A percentile compares a stretch with the other conserved stretches of the same genome.
Evolutionary conservation across 2,113 vertebrate genomes (phyloP).

Genomic region (Percopsis transmontana): DNA sequence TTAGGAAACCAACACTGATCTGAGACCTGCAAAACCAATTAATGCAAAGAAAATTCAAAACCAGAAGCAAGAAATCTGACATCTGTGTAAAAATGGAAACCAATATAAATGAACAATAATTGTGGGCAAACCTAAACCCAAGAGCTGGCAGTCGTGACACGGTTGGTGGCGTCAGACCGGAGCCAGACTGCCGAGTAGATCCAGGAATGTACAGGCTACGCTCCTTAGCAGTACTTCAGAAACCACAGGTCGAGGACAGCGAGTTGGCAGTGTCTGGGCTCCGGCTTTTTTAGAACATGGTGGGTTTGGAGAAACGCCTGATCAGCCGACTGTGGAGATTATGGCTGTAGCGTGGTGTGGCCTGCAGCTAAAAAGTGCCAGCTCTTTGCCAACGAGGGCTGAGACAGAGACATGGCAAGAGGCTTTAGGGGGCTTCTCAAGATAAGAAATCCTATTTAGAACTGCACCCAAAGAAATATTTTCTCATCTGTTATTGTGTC

Average conservation of each 20-base stretch:
- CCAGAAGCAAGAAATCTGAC: too few species aligned
- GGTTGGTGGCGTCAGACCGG: not conserved
- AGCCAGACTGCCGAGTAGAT: not conserved
- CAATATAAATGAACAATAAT: not conserved
- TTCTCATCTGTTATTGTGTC: conserved; percentile 25
- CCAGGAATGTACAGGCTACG: not conserved
- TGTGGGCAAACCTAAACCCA: not conserved
- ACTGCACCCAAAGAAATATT: conserved; percentile 10
- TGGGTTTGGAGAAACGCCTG: conserved; percentile 37
- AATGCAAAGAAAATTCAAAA: too few species aligned
- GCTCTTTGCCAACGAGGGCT: conserved; percentile 43
- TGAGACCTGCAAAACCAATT: too few species aligned
- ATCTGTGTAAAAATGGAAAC: not conserved
- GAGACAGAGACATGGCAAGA: conserved; percentile 38
- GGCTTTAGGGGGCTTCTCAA: conserved; percentile 35
- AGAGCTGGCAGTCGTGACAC: not conserved
- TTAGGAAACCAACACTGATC: too few species aligned
- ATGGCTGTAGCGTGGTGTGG: conserved; percentile 31
- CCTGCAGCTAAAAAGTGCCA: conserved; percentile 31
- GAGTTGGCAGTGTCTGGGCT: conserved; percentile 28
- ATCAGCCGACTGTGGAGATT: conserved; percentile 51
- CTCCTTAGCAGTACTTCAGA: conserved; percentile 13
- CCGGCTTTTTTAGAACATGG: conserved; percentile 13
- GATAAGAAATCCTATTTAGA: conserved; percentile 38
- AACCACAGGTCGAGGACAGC: conserved; percentile 11